Conservation (phyloP, 2,113 vertebrate species). For the Nestor notabilis region DNA sequence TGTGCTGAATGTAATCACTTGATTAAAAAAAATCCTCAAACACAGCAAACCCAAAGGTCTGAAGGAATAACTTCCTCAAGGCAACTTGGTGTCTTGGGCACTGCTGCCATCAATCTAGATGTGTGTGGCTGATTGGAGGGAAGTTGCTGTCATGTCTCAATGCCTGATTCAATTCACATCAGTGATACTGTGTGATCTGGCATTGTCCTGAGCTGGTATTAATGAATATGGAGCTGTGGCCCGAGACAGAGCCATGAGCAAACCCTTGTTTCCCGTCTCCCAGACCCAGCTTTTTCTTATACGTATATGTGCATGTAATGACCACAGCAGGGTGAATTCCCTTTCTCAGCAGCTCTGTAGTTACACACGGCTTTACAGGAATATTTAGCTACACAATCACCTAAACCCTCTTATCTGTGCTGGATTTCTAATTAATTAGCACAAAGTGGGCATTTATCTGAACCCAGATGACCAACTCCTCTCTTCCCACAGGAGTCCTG, state of each 20-base stretch:
- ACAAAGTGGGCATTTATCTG: not conserved
- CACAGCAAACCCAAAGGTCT: not conserved
- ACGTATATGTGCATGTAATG: not conserved
- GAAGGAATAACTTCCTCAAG: not conserved
- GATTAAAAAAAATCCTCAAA: not conserved
- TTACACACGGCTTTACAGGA: not conserved
- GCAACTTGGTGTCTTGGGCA: not conserved
- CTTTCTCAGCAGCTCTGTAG: not conserved
- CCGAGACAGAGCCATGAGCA: not conserved
- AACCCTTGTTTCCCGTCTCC: not conserved
- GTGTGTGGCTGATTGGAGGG: not conserved
- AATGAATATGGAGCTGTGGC: not conserved
- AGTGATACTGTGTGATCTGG: fast-evolving
- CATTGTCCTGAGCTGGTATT: not conserved
- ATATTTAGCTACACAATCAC: not conserved
- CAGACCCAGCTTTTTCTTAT: not conserved
- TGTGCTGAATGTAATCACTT: not conserved
- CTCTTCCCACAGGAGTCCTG: not conserved
- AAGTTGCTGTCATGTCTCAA: not conserved
- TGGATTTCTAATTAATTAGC: slow-evolving; percentile 28
- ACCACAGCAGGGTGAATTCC: not conserved
- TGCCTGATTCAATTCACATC: not conserved
- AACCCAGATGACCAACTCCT: not conserved
- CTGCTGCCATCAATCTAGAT: not conserved
- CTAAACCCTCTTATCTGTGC: not conserved